Evolutionary conservation across 2,797 vertebrate species (phyloP).

Genomic region (Bovichtus variegatus): DNA sequence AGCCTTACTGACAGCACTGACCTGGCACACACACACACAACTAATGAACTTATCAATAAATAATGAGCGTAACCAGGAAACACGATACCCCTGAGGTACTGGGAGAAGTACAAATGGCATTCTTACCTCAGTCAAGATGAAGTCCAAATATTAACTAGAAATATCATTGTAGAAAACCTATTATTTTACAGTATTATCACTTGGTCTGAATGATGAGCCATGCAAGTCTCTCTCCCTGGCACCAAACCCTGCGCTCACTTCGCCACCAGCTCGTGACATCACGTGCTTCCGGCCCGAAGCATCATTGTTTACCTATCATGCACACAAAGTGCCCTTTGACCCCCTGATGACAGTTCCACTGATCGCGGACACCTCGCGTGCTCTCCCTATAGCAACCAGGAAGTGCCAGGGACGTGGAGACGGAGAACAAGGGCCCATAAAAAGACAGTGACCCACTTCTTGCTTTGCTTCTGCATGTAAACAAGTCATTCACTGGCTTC

Average conservation of each 20-base stretch:
- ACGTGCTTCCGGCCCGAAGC: slow-evolving; percentile 50
- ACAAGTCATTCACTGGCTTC: slow-evolving; percentile 69
- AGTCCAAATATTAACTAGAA: slow-evolving; percentile 12
- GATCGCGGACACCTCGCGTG: slow-evolving; percentile 9
- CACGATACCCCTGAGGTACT: slow-evolving; percentile 25
- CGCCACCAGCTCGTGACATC: slow-evolving; percentile 79
- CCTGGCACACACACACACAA: slow-evolving; percentile 24
- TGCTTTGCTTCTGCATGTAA: slow-evolving; percentile 61
- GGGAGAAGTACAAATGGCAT: slow-evolving; percentile 18
- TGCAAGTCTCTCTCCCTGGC: slow-evolving; percentile 42
- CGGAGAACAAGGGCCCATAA: slow-evolving; percentile 70
- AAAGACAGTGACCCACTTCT: slow-evolving; percentile 74
- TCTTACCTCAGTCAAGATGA: slow-evolving; percentile 48
- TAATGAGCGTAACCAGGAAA: slow-evolving; percentile 49
- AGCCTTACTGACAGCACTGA: slow-evolving; percentile 33
- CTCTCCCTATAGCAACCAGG: slow-evolving; percentile 50
- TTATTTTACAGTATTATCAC: background rate
- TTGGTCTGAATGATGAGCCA: slow-evolving; percentile 16
- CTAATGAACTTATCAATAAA: slow-evolving; percentile 51
- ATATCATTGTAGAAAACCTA: background rate
- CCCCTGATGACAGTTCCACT: slow-evolving; percentile 15
- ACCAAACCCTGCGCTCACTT: slow-evolving; percentile 48
- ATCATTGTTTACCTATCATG: slow-evolving; percentile 54
- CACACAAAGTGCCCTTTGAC: slow-evolving; percentile 65
- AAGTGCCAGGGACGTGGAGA: slow-evolving; percentile 51